phyloP scores from a whole-genome alignment of 1,140 invertebrate genomes.

The Nasonia longicornis region DNA sequence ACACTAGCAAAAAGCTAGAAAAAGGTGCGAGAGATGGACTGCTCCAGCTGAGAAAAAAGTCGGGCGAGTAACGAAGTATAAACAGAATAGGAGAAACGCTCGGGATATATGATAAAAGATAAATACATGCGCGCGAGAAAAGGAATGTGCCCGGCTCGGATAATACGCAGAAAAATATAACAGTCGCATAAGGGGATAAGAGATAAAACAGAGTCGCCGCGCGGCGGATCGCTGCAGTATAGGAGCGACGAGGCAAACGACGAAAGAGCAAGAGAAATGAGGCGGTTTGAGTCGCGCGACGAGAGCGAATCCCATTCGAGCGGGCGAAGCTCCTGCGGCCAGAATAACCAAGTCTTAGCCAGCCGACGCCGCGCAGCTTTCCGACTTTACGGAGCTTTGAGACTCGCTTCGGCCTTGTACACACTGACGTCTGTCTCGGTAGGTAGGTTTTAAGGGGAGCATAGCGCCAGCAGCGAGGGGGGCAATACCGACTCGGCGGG shows the following conservation, averaged over 20 bases:
- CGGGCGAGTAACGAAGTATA: background rate
- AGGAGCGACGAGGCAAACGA: background rate
- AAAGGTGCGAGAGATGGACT: too few relatives aligned
- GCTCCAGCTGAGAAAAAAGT: background rate
- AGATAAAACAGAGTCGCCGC: background rate
- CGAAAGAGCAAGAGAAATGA: background rate
- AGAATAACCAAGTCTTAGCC: conserved; percentile 34
- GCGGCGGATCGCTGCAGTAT: background rate
- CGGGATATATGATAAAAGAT: background rate
- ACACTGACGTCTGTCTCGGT: conserved; percentile 1
- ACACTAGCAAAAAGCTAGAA: too few relatives aligned
- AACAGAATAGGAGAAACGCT: background rate
- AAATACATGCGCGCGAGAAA: background rate
- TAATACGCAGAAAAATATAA: background rate
- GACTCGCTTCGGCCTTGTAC: conserved; percentile 5
- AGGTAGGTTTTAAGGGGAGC: background rate
- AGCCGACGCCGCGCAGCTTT: conserved; percentile 17
- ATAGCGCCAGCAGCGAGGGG: background rate
- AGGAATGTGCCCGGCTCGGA: background rate
- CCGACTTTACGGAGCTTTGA: conserved; percentile 22
- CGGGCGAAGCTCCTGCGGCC: background rate
- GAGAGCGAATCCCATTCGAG: conserved; percentile 6
- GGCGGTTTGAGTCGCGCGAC: background rate
- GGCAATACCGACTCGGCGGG: background rate
- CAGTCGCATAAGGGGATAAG: background rate